These are phyloP conservation scores for Teleogryllus oceanicus DNA, from an alignment of 2,888 invertebrate genomes.

Conservation along the genomic window DNA sequence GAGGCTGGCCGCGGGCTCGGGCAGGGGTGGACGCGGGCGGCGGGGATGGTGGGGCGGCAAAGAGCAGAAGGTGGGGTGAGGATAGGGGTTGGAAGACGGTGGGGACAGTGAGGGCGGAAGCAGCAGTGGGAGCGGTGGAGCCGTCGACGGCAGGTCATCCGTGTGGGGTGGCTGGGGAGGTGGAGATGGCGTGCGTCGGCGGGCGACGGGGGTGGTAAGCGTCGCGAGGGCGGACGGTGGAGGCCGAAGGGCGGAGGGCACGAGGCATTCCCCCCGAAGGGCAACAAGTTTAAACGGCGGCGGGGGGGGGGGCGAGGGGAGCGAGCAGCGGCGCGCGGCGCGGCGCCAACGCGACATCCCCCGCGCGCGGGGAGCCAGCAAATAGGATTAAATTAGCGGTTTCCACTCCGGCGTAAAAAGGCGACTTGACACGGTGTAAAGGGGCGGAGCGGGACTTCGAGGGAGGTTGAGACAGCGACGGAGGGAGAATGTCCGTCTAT, in stretches of 20 bases:
- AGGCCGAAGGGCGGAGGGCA: too few relatives aligned
- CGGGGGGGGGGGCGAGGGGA: neutral
- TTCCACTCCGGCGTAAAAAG: neutral
- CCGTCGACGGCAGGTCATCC: too few relatives aligned
- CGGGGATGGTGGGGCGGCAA: too few relatives aligned
- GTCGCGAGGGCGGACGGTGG: too few relatives aligned
- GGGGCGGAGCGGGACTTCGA: neutral
- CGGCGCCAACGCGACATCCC: neutral
- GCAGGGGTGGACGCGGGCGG: neutral
- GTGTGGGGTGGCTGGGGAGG: too few relatives aligned
- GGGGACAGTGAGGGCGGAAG: too few relatives aligned
- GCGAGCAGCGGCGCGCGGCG: neutral
- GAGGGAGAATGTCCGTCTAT: neutral
- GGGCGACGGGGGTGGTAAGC: too few relatives aligned
- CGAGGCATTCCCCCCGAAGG: neutral
- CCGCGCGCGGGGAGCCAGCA: neutral
- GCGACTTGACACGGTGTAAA: neutral
- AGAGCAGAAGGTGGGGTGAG: too few relatives aligned
- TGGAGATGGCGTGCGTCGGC: too few relatives aligned
- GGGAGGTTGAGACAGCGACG: neutral
- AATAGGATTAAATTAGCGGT: constrained; percentile 10
- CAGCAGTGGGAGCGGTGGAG: too few relatives aligned
- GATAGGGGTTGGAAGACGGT: too few relatives aligned
- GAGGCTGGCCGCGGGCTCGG: neutral
- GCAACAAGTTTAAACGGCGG: neutral